Evolutionary conservation across 2,797 vertebrate genomes (phyloP).

Genomic region (Paramormyrops hopkinsi): DNA sequence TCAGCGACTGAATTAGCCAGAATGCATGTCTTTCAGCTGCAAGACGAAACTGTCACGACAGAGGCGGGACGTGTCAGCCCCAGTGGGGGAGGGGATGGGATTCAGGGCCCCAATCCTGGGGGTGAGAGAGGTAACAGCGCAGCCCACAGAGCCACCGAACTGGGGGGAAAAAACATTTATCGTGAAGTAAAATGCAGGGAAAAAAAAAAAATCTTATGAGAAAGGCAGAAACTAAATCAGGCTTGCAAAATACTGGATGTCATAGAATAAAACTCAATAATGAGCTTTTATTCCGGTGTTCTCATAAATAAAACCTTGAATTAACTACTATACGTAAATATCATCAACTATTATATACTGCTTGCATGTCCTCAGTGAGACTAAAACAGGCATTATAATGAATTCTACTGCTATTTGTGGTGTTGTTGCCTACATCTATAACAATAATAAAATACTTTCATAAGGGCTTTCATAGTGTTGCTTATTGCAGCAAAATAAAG

Average conservation of each 20-base stretch:
- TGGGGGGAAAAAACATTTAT: background rate
- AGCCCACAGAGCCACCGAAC: background rate
- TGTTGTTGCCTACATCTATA: background rate
- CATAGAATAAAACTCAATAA: background rate
- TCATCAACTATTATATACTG: background rate
- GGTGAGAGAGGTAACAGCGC: background rate
- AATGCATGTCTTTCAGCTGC: background rate
- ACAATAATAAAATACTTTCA: constrained; percentile 5
- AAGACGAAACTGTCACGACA: background rate
- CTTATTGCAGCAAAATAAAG: background rate
- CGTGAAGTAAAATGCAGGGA: background rate
- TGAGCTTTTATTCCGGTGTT: background rate
- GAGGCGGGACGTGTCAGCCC: background rate
- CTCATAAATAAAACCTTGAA: background rate
- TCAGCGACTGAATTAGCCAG: background rate
- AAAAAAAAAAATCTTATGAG: background rate
- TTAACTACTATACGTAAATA: background rate
- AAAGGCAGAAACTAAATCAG: background rate
- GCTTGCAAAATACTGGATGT: background rate
- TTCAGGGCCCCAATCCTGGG: background rate
- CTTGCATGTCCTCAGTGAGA: background rate
- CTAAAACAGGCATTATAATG: background rate
- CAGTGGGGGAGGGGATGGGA: background rate
- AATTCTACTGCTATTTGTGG: background rate
- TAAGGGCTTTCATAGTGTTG: background rate